Evolutionary conservation across 2,888 invertebrate species (phyloP).

Genomic region (Polyommatus icarus): DNA sequence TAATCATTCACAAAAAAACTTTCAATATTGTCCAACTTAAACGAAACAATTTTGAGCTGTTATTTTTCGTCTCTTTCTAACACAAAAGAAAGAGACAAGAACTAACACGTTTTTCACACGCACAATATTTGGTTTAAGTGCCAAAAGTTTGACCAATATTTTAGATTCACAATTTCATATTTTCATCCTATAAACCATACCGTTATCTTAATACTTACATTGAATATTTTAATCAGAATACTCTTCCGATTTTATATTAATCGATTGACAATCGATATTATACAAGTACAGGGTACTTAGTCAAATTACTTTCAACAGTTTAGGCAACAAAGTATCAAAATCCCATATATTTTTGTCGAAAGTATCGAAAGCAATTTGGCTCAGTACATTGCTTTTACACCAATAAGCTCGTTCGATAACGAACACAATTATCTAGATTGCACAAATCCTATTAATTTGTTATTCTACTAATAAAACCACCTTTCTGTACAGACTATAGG

Average conservation of each 20-base stretch:
- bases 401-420: conserved; percentile 30
- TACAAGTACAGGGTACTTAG: background rate
- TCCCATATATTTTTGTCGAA: background rate
- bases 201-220: conserved; percentile 4
- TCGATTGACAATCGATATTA: conserved; percentile 13
- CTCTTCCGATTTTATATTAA: conserved; percentile 10
- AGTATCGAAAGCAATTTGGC: background rate
- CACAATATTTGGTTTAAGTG: conserved; percentile 14
- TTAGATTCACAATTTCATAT: background rate
- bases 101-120: background rate
- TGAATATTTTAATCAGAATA: conserved; percentile 8
- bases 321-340: background rate
- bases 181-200: background rate
- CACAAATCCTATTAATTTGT: conserved; percentile 60
- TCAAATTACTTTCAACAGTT: background rate
- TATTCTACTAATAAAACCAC: conserved; percentile 36
- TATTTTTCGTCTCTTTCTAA: background rate
- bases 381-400: background rate
- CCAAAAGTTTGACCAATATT: conserved; percentile 12
- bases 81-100: background rate
- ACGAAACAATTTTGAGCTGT: background rate
- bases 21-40: conserved; percentile 23
- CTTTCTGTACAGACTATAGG: conserved; percentile 30
- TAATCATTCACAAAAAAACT: background rate
- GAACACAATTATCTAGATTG: conserved; percentile 58